phyloP scores from a whole-genome alignment of 2,113 vertebrate genomes.

The Prunella fulvescens region DNA sequence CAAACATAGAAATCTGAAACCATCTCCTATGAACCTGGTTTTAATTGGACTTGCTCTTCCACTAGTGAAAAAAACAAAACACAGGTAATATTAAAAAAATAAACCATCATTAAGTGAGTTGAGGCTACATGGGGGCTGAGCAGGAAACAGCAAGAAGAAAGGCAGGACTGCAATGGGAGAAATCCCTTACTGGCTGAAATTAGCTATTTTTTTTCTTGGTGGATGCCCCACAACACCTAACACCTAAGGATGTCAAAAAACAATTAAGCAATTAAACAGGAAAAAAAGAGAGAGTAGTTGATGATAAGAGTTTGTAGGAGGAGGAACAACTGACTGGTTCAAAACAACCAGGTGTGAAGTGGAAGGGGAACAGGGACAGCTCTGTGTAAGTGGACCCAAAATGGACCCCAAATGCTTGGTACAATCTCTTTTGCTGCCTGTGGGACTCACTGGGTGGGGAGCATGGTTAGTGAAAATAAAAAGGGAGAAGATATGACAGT shows the following conservation, averaged over 20 bases:
- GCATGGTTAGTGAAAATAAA: neutral
- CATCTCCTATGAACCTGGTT: neutral
- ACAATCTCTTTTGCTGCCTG: neutral
- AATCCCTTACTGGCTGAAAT: neutral
- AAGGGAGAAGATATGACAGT: neutral
- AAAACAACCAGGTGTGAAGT: neutral
- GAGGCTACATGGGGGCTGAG: neutral
- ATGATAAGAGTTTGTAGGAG: neutral
- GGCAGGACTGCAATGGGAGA: neutral
- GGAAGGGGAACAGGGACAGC: neutral
- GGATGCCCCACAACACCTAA: neutral
- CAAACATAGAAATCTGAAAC: neutral
- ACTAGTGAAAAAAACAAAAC: neutral
- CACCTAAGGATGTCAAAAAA: neutral
- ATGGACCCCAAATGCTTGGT: neutral
- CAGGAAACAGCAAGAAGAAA: neutral
- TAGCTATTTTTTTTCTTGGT: neutral
- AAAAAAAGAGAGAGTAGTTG: neutral
- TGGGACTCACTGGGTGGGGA: neutral
- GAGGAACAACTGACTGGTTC: neutral
- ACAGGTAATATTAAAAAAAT: neutral
- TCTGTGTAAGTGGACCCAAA: neutral
- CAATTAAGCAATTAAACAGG: neutral
- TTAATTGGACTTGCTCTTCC: neutral
- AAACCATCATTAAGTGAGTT: neutral